phyloP scores from a whole-genome alignment of 2,888 invertebrate genomes.

The Scaptomyza tumidula region DNA sequence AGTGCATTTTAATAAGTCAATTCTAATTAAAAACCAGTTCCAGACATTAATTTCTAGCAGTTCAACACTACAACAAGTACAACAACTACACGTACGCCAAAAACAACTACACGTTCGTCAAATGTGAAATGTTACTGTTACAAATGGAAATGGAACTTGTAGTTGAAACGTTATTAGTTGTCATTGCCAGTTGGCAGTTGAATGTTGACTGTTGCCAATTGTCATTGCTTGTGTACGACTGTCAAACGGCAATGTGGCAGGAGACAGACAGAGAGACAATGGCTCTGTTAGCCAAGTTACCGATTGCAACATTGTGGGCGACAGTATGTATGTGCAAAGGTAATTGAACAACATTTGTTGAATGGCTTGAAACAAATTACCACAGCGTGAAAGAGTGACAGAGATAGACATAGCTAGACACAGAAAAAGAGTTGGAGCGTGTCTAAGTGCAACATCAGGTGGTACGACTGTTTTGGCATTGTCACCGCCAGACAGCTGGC shows the following conservation, averaged over 20 bases:
- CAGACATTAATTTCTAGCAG: neutral
- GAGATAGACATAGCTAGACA: neutral
- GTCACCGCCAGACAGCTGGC: slow-evolving; percentile 51
- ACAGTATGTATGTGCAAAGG: slow-evolving; percentile 38
- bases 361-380: slow-evolving; percentile 77
- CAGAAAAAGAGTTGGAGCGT: slow-evolving; percentile 1
- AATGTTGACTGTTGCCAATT: slow-evolving; percentile 20
- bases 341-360: slow-evolving; percentile 81
- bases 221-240: slow-evolving; percentile 40
- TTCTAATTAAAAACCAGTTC: slow-evolving; percentile 52
- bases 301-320: slow-evolving; percentile 45
- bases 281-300: slow-evolving; percentile 45
- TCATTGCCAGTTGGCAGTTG: slow-evolving; percentile 25
- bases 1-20: slow-evolving; percentile 44
- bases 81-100: too few species aligned
- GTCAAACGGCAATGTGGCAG: slow-evolving; percentile 66
- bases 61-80: neutral
- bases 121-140: slow-evolving; percentile 42
- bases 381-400: slow-evolving; percentile 15
- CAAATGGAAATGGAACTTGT: neutral
- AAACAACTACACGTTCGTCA: too few species aligned
- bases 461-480: slow-evolving; percentile 29
- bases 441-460: slow-evolving; percentile 35
- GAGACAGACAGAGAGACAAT: slow-evolving; percentile 41
- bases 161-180: slow-evolving; percentile 44